Conservation (phyloP, 2,113 vertebrate species). For the Seriola dumerili region DNA sequence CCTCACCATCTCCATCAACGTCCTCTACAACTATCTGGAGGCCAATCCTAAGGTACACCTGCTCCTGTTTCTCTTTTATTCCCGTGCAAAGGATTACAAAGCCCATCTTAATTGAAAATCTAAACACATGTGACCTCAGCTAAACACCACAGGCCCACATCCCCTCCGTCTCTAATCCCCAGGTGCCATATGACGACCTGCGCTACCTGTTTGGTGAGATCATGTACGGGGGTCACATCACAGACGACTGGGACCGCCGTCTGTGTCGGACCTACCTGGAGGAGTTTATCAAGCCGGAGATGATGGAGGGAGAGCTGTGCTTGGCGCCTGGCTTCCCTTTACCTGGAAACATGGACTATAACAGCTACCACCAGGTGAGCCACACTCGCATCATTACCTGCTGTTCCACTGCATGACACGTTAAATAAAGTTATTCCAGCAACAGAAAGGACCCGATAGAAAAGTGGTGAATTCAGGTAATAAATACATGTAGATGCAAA, state of each 20-base stretch:
- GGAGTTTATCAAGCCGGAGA: slow-evolving; percentile 93
- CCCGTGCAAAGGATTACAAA: neutral
- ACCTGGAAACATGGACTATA: slow-evolving; percentile 93
- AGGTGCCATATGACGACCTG: slow-evolving; percentile 96
- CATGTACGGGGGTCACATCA: slow-evolving; percentile 98
- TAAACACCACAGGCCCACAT: slow-evolving; percentile 25
- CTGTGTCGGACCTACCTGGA: slow-evolving; percentile 94
- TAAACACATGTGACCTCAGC: slow-evolving; percentile 33
- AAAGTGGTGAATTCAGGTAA: neutral
- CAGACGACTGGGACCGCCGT: slow-evolving; percentile 95
- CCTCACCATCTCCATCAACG: slow-evolving; percentile 93
- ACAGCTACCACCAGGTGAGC: slow-evolving; percentile 91
- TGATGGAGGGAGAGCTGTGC: slow-evolving; percentile 91
- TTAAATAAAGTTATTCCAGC: neutral
- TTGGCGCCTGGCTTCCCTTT: slow-evolving; percentile 92
- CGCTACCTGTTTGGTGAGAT: slow-evolving; percentile 98
- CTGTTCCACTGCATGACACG: neutral
- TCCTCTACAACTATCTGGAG: slow-evolving; percentile 95
- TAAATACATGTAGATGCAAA: neutral
- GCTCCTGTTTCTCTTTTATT: slow-evolving; percentile 12
- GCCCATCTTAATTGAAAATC: slow-evolving; percentile 65
- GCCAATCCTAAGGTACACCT: slow-evolving; percentile 90
- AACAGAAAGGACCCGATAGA: neutral
- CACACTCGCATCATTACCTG: neutral
- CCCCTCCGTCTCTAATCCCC: slow-evolving; percentile 26